Evolutionary conservation across 2,113 vertebrate genomes (phyloP), one percentile per base, ranked within the genome.

Genomic region (Mustela nigripes): DNA sequence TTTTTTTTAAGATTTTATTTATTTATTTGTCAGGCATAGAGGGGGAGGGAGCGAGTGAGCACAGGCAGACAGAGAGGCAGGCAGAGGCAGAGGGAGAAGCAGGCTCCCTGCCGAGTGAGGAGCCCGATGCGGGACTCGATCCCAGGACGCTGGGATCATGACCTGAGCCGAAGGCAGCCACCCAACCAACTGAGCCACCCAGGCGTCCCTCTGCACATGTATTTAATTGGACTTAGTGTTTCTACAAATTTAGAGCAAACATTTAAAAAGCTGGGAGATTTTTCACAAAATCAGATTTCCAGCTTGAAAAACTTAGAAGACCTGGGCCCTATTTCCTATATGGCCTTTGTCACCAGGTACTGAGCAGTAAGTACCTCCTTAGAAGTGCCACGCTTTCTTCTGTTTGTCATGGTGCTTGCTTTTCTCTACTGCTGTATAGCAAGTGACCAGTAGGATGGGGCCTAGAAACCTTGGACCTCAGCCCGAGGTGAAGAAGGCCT

Each of bases 181-280:
- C 50, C 50, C 39, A 39, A 39, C 39, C 39, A 39, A 39, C 39
- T 39, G 39, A 39, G 39, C 39, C 50, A 53, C 50, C 50, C 50
- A 15, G 14, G 14, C 0, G 4, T 15, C 14, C 50, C 7, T 18
- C 33, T 69, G 0, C 16, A 4, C 31, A 24, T 95, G 58, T 69
- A 33, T 91, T 88, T 71, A 65, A 58, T 69, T 80, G 19, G 56
- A 56, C 9, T 4, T 87, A n/a, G 9, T 82, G 11, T 53, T 95
- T 90, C 81, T 18, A 79, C 45, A 79, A 74, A 50, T 76, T 56
- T 48, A 56, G 67, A 92, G 22, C 71, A 89, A 56, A 31, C 11
- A 10, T 82, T 89, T 86, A 86, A 53, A 95, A 95, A 89, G 58
- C 11, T 84, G 82, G 53, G 33, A 95, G 36, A n/a, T 60, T 95